Conservation (phyloP, 2,113 vertebrate genomes). For the Sceloporus tristichus region DNA sequence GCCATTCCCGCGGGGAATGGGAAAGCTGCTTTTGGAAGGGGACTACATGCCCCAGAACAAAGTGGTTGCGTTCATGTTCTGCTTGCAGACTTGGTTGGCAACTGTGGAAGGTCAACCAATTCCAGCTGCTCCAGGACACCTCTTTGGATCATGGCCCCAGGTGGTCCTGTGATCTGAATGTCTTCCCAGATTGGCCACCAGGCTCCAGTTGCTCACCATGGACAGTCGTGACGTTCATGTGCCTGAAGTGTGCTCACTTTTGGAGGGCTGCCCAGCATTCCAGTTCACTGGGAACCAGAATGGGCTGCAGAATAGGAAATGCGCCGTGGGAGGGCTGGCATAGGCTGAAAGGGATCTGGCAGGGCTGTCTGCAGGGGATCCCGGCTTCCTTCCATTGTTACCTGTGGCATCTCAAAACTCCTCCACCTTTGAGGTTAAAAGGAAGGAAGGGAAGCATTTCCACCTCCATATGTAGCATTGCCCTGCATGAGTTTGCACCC, state of each 20-base stretch:
- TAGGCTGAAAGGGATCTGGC: not conserved
- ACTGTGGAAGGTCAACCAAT: no score
- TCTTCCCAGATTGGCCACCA: not conserved
- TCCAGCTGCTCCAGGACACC: no score
- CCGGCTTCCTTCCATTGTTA: constrained; percentile 1
- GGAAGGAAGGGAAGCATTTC: not conserved
- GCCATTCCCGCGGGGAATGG: no score
- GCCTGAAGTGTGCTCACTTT: not conserved
- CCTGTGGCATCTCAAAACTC: not conserved
- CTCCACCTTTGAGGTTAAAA: not conserved
- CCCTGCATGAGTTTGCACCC: not conserved
- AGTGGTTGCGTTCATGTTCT: no score
- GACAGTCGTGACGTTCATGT: no score
- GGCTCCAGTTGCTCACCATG: no score
- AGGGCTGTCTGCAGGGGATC: no score
- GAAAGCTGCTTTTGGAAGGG: no score
- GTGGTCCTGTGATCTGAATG: not conserved
- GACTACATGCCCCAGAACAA: no score
- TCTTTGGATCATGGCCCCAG: not conserved
- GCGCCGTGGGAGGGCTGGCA: not conserved
- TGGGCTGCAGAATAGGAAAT: not conserved
- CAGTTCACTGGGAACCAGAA: constrained; percentile 1
- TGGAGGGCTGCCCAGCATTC: not conserved
- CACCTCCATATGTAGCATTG: not conserved
- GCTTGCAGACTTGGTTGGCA: not conserved